phyloP scores from a whole-genome alignment of 2,888 invertebrate species.

The Tiphia femorata region DNA sequence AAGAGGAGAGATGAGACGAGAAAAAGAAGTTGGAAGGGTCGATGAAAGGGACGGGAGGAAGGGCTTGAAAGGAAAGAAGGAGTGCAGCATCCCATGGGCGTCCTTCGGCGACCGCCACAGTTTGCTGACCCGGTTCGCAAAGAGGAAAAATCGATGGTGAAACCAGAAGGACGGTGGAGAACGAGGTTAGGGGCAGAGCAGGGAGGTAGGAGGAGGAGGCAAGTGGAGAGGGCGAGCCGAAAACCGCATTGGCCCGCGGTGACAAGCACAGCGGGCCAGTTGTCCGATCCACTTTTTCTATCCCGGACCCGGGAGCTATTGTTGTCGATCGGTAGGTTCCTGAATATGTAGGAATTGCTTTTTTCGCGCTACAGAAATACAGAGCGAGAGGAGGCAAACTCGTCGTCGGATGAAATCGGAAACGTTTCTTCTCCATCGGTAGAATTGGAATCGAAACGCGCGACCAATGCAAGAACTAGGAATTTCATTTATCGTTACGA shows the following conservation, averaged over 20 bases:
- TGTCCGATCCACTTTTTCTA: neutral
- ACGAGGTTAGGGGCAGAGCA: neutral
- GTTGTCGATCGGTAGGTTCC: neutral
- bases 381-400: no score
- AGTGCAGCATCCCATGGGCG: slow-evolving; percentile 42
- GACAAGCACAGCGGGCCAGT: neutral
- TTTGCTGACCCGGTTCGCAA: slow-evolving; percentile 58
- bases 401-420: no score
- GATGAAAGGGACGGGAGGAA: slow-evolving; percentile 22
- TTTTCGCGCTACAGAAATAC: no score
- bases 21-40: neutral
- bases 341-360: neutral
- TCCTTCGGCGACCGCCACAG: slow-evolving; percentile 60
- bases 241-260: neutral
- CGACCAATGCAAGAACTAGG: no score
- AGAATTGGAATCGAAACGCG: no score
- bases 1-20: no score
- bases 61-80: slow-evolving; percentile 22
- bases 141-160: slow-evolving; percentile 45
- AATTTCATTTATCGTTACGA: no score
- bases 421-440: no score
- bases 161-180: slow-evolving; percentile 12
- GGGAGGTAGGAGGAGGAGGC: neutral
- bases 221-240: neutral
- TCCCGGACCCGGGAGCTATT: no score